phyloP scores from a whole-genome alignment of 2,113 vertebrate genomes.

The Percopsis transmontana region DNA sequence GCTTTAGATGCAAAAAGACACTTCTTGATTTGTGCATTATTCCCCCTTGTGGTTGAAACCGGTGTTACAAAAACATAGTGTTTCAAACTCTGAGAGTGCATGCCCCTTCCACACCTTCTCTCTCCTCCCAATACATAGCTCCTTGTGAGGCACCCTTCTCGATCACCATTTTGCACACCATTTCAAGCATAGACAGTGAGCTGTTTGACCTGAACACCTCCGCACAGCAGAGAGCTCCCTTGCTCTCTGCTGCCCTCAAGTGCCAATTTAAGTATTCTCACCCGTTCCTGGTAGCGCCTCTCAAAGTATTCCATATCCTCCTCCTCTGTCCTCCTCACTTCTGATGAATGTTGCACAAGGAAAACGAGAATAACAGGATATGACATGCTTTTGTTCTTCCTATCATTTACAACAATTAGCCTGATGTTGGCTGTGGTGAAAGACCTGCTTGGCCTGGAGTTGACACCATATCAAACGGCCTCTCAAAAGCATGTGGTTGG shows the following conservation, averaged over 20 bases:
- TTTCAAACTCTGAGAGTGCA: too few relatives aligned
- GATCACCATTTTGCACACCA: too few relatives aligned
- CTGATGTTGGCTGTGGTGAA: not conserved
- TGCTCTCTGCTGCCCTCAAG: constrained; percentile 68
- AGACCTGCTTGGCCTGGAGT: not conserved
- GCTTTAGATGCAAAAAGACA: too few relatives aligned
- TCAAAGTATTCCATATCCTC: constrained; percentile 82
- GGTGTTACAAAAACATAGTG: too few relatives aligned
- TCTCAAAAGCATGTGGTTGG: constrained; percentile 75
- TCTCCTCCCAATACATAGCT: too few relatives aligned
- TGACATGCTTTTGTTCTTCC: not conserved
- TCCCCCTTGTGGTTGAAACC: too few relatives aligned
- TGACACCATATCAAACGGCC: constrained; percentile 51
- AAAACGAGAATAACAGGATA: not conserved
- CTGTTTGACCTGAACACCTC: constrained; percentile 9
- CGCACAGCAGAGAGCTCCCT: constrained; percentile 3
- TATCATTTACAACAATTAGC: not conserved
- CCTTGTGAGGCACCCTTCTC: too few relatives aligned
- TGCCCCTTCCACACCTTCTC: too few relatives aligned
- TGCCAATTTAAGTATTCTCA: constrained; percentile 57
- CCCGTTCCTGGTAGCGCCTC: constrained; percentile 76
- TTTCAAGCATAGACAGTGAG: too few relatives aligned
- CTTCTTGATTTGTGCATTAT: too few relatives aligned
- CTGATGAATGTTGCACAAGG: constrained; percentile 50
- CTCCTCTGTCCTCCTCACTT: constrained; percentile 58